phyloP scores from a whole-genome alignment of 2,113 vertebrate genomes.

The Takifugu flavidus region DNA sequence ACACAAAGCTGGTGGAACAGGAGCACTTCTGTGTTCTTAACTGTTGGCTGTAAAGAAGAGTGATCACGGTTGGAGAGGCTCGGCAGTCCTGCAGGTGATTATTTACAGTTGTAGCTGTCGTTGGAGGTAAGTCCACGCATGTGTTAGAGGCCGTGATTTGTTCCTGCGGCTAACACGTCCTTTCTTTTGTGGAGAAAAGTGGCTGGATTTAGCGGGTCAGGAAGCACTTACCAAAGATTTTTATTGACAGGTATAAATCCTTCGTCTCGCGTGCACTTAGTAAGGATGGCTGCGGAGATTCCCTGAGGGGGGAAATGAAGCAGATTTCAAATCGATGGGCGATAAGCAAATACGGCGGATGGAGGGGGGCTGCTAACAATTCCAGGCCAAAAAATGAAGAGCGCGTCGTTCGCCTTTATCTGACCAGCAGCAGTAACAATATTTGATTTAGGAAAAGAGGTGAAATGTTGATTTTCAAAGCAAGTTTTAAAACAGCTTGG shows the following conservation, averaged over 20 bases:
- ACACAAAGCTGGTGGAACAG: slow-evolving; percentile 31
- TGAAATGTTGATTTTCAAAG: too few species aligned
- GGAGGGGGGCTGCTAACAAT: slow-evolving; percentile 20
- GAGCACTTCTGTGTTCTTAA: slow-evolving; percentile 34
- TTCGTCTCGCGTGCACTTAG: slow-evolving; percentile 72
- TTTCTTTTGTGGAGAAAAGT: slow-evolving; percentile 72
- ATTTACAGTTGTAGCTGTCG: slow-evolving; percentile 73
- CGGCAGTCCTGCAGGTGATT: slow-evolving; percentile 61
- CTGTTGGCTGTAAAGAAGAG: slow-evolving; percentile 63
- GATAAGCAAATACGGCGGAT: slow-evolving; percentile 54
- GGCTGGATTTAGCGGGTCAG: slow-evolving; percentile 75
- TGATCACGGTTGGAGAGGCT: slow-evolving; percentile 59
- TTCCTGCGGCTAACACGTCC: slow-evolving; percentile 71
- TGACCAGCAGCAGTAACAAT: too few species aligned
- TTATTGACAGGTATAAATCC: slow-evolving; percentile 80
- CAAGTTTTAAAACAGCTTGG: too few species aligned
- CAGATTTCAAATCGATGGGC: slow-evolving; percentile 72
- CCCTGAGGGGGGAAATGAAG: slow-evolving; percentile 75
- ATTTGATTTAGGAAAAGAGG: too few species aligned
- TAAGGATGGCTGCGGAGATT: slow-evolving; percentile 72
- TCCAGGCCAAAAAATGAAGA: too few species aligned
- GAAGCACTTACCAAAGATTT: slow-evolving; percentile 80
- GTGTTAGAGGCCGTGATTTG: slow-evolving; percentile 80
- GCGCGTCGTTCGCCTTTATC: too few species aligned
- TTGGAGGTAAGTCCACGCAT: slow-evolving; percentile 74